phyloP scores from a whole-genome alignment of 1,140 invertebrate genomes.

The Drosophila littoralis region DNA sequence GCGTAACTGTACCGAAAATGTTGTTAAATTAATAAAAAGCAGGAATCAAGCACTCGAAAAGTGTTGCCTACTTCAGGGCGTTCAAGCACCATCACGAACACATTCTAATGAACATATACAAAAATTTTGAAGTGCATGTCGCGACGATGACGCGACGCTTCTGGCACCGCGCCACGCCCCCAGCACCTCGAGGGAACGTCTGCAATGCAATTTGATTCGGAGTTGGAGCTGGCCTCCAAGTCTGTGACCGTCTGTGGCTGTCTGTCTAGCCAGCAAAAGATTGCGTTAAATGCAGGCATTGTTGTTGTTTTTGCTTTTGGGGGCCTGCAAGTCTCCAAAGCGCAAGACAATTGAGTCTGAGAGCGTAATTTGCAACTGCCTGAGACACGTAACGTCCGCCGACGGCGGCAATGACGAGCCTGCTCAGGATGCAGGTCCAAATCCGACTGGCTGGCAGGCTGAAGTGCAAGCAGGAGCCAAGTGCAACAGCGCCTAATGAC shows the following conservation, averaged over 20 bases:
- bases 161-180: constrained; percentile 59
- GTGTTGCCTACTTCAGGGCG: constrained; percentile 77
- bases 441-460: constrained; percentile 57
- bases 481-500: constrained; percentile 72
- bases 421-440: constrained; percentile 64
- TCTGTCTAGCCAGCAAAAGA: constrained; percentile 75
- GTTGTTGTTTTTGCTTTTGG: constrained; percentile 58
- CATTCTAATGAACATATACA: constrained; percentile 80
- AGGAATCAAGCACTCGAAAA: constrained; percentile 47
- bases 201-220: constrained; percentile 35
- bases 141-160: constrained; percentile 77
- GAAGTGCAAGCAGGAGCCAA: constrained; percentile 56
- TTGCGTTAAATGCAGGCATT: constrained; percentile 77
- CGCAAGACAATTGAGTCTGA: constrained; percentile 81
- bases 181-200: constrained; percentile 38
- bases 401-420: constrained; percentile 28
- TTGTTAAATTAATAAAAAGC: background rate
- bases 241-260: constrained; percentile 56
- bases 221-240: constrained; percentile 19
- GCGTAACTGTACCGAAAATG: constrained; percentile 52
- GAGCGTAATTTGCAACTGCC: constrained; percentile 81
- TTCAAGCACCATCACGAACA: constrained; percentile 58
- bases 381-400: constrained; percentile 56
- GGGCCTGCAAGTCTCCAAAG: constrained; percentile 60
- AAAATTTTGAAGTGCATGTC: constrained; percentile 72